Evolutionary conservation across 2,113 vertebrate genomes (phyloP).

Genomic region (Scophthalmus maximus): DNA sequence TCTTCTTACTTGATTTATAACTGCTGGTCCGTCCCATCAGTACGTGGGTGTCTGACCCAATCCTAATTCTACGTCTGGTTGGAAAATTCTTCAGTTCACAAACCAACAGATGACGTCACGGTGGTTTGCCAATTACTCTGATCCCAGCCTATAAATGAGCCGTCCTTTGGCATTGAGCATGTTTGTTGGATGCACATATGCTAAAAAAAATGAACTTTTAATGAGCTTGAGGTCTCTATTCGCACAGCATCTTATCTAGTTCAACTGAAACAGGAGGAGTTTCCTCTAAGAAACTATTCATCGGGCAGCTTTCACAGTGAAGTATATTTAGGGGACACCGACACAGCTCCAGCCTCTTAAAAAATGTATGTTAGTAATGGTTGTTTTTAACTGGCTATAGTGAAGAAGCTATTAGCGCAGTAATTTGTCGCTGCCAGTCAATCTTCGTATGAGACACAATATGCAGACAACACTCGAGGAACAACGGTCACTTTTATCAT

Average conservation of each 20-base stretch:
- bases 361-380: conserved; percentile 5
- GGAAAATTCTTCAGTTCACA: too few relatives aligned
- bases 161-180: background rate
- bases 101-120: too few relatives aligned
- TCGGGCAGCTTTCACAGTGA: conserved; percentile 1
- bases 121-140: too few relatives aligned
- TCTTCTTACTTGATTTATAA: too few relatives aligned
- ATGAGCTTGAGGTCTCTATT: background rate
- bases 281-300: background rate
- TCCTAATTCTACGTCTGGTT: too few relatives aligned
- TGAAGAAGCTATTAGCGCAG: background rate
- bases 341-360: conserved; percentile 1
- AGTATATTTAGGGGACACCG: conserved; percentile 19
- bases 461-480: conserved; percentile 3
- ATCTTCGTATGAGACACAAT: conserved; percentile 8
- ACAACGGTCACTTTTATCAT: conserved; percentile 5
- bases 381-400: conserved; percentile 8
- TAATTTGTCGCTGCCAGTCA: conserved; percentile 23
- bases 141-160: background rate
- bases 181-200: background rate
- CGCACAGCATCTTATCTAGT: background rate
- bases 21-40: too few relatives aligned
- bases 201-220: background rate
- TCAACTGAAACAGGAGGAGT: background rate
- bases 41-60: too few relatives aligned